Percentiles rank a stretch among this genome's conserved stretches.
These are phyloP conservation scores for Anser brachyrhynchus DNA, from an alignment of 2,113 vertebrate genomes.

Conservation along the genomic window DNA sequence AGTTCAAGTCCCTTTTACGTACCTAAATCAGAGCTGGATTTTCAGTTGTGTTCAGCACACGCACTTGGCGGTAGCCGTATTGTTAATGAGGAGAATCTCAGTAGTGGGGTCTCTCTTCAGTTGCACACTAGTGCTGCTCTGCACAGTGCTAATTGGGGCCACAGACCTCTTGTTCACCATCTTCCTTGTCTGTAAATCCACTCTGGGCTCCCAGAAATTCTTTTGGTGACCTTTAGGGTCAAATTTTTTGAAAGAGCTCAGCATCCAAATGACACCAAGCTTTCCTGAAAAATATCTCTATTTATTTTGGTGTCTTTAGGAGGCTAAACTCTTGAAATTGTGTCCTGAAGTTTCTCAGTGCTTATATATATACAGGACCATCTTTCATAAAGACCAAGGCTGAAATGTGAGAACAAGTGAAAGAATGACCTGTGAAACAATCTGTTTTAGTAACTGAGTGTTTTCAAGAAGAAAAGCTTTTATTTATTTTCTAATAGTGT, in stretches of 20 bases:
- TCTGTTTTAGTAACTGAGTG: not conserved
- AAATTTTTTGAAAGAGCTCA: constrained; percentile 41
- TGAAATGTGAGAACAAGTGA: not conserved
- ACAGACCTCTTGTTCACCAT: constrained; percentile 58
- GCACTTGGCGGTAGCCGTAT: not conserved
- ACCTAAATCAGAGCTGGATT: not conserved
- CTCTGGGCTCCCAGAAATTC: constrained; percentile 55
- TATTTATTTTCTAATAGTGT: constrained; percentile 26
- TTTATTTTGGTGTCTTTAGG: constrained; percentile 34
- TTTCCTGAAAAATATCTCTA: constrained; percentile 29
- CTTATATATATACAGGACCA: not conserved
- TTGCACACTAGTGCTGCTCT: not conserved
- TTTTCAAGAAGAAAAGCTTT: constrained; percentile 19
- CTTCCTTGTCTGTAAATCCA: constrained; percentile 56
- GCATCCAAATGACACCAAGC: constrained; percentile 31
- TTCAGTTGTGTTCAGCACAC: not conserved
- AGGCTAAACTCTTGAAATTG: not conserved
- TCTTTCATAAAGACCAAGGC: not conserved
- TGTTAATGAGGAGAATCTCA: constrained; percentile 41
- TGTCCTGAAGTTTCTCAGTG: not conserved
- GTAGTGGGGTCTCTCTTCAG: constrained; percentile 3
- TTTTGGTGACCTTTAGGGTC: constrained; percentile 56
- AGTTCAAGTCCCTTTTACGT: not conserved
- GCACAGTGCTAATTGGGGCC: constrained; percentile 58
- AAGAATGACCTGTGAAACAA: not conserved